Evolutionary conservation across 30 jellyfish, hydroid and myxozoan species (phyloP).

Genomic region (Mastigias papua): DNA sequence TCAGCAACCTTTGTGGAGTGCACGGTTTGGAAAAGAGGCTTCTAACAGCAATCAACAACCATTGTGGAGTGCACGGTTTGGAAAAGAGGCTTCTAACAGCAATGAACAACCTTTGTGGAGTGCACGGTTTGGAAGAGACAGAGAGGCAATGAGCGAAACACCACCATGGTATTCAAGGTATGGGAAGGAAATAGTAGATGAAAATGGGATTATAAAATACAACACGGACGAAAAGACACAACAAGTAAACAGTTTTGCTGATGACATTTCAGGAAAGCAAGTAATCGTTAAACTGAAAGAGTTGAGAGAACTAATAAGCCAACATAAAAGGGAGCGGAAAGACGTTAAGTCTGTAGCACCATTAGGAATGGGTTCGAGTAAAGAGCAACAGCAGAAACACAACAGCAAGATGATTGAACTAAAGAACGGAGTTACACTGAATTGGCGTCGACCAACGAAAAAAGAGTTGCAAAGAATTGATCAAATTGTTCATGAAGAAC

Average conservation of each 20-base stretch:
- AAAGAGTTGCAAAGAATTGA: conserved; percentile 22
- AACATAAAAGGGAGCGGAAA: too few species aligned
- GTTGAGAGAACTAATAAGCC: too few species aligned
- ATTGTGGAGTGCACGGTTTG: conserved; percentile 25
- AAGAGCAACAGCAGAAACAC: too few species aligned
- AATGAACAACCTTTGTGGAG: conserved; percentile 35
- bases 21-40: conserved; percentile 29
- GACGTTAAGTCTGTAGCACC: too few species aligned
- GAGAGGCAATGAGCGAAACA: background rate
- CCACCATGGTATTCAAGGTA: conserved; percentile 32
- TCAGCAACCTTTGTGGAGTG: conserved; percentile 20
- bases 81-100: conserved; percentile 16
- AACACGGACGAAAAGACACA: too few species aligned
- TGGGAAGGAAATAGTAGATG: conserved; percentile 12
- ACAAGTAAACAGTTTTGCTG: too few species aligned
- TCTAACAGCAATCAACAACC: background rate
- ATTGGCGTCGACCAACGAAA: conserved; percentile 21
- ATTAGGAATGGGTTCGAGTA: too few species aligned
- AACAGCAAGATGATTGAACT: background rate
- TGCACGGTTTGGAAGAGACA: conserved; percentile 47
- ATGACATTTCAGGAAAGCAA: too few species aligned
- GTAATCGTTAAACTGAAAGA: too few species aligned
- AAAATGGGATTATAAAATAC: too few species aligned
- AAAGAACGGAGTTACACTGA: background rate
- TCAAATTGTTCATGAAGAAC: background rate